Evolutionary conservation across 2,113 vertebrate species (phyloP).

Genomic region (Clinocottus analis): DNA sequence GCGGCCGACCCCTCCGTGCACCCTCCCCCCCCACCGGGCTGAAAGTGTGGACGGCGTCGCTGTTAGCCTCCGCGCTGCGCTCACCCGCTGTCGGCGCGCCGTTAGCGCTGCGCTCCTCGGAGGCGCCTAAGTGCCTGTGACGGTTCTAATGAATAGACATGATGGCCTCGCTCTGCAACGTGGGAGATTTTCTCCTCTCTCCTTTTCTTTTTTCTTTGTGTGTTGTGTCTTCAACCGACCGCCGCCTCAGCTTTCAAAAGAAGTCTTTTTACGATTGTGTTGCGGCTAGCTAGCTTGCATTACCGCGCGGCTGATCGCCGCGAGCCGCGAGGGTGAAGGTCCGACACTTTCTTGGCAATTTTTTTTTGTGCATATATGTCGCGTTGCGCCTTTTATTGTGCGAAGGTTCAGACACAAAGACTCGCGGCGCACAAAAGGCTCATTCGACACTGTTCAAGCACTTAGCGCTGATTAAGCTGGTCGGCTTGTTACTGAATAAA

Average conservation of each 20-base stretch:
- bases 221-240: conserved; percentile 82
- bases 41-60: conserved; percentile 52
- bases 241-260: conserved; percentile 90
- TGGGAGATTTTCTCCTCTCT: conserved; percentile 67
- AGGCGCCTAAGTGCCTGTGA: conserved; percentile 91
- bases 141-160: conserved; percentile 92
- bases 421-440: conserved; percentile 71
- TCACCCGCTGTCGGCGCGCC: conserved; percentile 80
- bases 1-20: conserved; percentile 55
- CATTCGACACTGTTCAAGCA: conserved; percentile 73
- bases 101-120: conserved; percentile 86
- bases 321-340: conserved; percentile 24
- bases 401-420: conserved; percentile 38
- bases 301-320: conserved; percentile 39
- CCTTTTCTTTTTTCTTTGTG: too few relatives aligned
- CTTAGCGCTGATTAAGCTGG: conserved; percentile 52
- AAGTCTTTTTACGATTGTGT: conserved; percentile 44
- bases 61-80: conserved; percentile 50
- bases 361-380: too few relatives aligned
- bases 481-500: conserved; percentile 40
- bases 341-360: conserved; percentile 15
- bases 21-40: conserved; percentile 54
- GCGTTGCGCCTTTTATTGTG: too few relatives aligned
- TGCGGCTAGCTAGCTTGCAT: conserved; percentile 27
- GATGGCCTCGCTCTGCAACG: conserved; percentile 85